Evolutionary conservation across 2,113 vertebrate species (phyloP).

Genomic region (Eurystomus gularis): DNA sequence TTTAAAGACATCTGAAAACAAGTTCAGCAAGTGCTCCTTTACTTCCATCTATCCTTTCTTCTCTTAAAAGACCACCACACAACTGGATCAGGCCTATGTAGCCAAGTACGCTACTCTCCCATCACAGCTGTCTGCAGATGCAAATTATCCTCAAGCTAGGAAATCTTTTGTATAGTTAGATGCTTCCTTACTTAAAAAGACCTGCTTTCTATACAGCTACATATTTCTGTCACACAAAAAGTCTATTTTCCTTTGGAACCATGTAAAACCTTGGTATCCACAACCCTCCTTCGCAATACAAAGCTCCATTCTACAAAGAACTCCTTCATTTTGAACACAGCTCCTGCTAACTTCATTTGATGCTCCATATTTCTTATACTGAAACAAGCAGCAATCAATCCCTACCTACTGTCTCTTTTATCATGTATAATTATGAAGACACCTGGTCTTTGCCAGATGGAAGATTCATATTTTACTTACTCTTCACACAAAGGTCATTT

Average conservation of each 20-base stretch:
- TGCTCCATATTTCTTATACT: not conserved
- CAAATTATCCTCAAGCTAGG: not conserved
- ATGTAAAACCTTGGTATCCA: not conserved
- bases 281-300: accelerated
- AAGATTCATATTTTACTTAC: not conserved
- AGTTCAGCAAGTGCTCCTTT: not conserved
- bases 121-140: not conserved
- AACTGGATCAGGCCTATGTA: not conserved
- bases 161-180: not conserved
- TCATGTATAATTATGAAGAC: not conserved
- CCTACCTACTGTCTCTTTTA: not conserved
- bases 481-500: not conserved
- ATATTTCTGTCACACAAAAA: not conserved
- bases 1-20: not conserved
- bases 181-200: not conserved
- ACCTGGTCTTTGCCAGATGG: not conserved
- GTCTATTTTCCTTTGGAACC: not conserved
- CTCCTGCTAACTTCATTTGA: not conserved
- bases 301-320: not conserved
- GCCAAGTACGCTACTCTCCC: not conserved
- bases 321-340: not conserved
- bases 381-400: not conserved
- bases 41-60: not conserved
- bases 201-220: not conserved
- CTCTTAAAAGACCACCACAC: not conserved